Conservation (phyloP, 2,888 invertebrate species). For the Platycheirus albimanus region DNA sequence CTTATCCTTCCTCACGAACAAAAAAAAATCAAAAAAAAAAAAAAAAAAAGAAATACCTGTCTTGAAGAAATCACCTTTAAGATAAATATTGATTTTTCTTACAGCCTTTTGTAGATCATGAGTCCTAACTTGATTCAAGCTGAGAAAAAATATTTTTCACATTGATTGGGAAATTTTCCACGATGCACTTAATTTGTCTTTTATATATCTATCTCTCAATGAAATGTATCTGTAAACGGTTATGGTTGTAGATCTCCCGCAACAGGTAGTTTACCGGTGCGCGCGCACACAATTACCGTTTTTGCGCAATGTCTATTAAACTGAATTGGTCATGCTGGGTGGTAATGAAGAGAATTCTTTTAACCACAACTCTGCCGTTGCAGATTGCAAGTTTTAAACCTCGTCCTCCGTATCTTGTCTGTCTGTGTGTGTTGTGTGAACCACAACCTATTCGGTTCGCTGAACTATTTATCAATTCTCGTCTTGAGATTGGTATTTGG, state of each 20-base stretch:
- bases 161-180: conserved; percentile 40
- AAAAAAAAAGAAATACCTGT: too few species aligned
- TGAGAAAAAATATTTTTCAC: conserved; percentile 12
- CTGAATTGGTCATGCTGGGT: conserved; percentile 67
- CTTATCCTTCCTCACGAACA: too few species aligned
- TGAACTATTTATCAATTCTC: conserved; percentile 34
- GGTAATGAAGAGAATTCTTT: conserved; percentile 53
- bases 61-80: too few species aligned
- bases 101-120: too few species aligned
- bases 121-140: background rate
- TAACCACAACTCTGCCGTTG: background rate
- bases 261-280: conserved; percentile 47
- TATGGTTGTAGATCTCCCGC: conserved; percentile 20
- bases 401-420: background rate
- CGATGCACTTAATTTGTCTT: conserved; percentile 4
- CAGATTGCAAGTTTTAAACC: conserved; percentile 20
- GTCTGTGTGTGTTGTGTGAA: conserved; percentile 25
- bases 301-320: conserved; percentile 66
- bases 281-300: conserved; percentile 19
- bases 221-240: conserved; percentile 7
- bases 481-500: conserved; percentile 55
- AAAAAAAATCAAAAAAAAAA: too few species aligned
- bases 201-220: conserved; percentile 7
- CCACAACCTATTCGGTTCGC: conserved; percentile 40
- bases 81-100: too few species aligned